Evolutionary conservation across 2,888 invertebrate species (phyloP).

Genomic region (Tachina grossa): DNA sequence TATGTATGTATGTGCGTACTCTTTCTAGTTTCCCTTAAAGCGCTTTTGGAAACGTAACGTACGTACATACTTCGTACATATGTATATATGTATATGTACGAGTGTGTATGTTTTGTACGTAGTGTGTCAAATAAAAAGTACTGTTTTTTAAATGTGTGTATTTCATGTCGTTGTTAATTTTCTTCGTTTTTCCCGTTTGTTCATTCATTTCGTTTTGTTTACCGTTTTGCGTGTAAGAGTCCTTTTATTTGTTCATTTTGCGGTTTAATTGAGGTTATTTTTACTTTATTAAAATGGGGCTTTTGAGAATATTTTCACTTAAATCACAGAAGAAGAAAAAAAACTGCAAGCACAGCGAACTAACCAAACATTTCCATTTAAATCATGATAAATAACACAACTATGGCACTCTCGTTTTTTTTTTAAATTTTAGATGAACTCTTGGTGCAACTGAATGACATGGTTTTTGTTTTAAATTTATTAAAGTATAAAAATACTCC

Average conservation of each 20-base stretch:
- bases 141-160: slow-evolving; percentile 45
- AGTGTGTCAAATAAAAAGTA: slow-evolving; percentile 46
- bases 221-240: slow-evolving; percentile 67
- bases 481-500: background rate
- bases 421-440: slow-evolving; percentile 2
- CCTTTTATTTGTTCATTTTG: slow-evolving; percentile 69
- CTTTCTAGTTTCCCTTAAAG: slow-evolving; percentile 48
- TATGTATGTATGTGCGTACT: too few species aligned
- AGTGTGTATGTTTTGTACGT: too few species aligned
- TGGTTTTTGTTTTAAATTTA: slow-evolving; percentile 1
- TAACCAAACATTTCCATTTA: slow-evolving; percentile 53
- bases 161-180: background rate
- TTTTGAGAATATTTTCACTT: slow-evolving; percentile 59
- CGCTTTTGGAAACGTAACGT: slow-evolving; percentile 13
- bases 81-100: too few species aligned
- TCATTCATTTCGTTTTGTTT: slow-evolving; percentile 56
- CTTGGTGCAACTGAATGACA: slow-evolving; percentile 17
- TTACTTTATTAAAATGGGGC: slow-evolving; percentile 59
- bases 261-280: slow-evolving; percentile 70
- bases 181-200: slow-evolving; percentile 21
- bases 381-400: slow-evolving; percentile 59
- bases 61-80: background rate
- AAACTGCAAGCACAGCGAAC: slow-evolving; percentile 17
- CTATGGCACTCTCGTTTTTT: slow-evolving; percentile 31
- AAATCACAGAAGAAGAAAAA: slow-evolving; percentile 22